Conservation (phyloP, 2,113 vertebrate species). For the Pipra filicauda region DNA sequence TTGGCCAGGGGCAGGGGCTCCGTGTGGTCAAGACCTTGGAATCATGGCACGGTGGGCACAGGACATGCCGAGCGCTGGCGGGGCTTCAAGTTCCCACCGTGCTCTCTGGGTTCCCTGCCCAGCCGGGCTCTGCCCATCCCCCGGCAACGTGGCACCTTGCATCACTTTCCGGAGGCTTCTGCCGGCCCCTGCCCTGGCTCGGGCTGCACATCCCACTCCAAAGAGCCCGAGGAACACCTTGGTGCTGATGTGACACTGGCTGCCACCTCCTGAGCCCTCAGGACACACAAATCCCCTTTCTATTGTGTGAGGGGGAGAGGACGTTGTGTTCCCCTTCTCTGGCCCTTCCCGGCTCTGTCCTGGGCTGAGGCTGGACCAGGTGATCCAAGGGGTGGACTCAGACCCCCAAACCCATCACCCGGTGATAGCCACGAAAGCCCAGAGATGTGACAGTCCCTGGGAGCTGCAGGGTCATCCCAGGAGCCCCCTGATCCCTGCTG, state of each 20-base stretch:
- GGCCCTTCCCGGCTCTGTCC: background rate
- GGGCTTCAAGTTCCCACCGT: background rate
- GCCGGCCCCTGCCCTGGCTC: background rate
- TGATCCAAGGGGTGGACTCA: background rate
- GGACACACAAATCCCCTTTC: background rate
- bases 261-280: background rate
- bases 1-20: slow-evolving; percentile 24
- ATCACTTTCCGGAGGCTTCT: accelerated
- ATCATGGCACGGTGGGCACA: background rate
- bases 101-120: background rate
- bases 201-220: accelerated
- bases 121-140: background rate
- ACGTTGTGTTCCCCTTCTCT: accelerated
- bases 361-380: background rate
- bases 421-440: background rate
- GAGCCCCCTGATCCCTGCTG: background rate
- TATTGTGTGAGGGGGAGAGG: background rate
- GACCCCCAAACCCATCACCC: background rate
- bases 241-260: background rate
- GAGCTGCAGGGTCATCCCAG: background rate
- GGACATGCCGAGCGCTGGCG: background rate
- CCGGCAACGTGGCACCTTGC: accelerated
- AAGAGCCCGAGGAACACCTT: accelerated
- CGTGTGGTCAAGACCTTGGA: slow-evolving; percentile 37
- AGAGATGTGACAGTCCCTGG: background rate